Base-by-base conservation (phyloP, 2,797 vertebrate species). In the Danio tinwini region DNA sequence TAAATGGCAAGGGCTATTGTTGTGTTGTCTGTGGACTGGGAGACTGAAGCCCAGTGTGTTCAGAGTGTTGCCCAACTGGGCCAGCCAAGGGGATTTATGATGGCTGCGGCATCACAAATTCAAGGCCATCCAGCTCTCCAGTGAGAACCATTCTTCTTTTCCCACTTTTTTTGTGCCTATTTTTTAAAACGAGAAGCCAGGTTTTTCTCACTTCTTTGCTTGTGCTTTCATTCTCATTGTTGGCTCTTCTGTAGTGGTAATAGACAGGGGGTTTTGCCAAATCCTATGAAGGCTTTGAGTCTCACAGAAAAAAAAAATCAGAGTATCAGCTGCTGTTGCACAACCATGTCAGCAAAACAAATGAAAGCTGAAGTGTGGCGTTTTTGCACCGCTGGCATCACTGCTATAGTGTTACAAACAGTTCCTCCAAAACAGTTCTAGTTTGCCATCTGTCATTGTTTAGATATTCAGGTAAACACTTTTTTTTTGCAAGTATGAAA, bases 1-100 rank as follows among this genome's bases (percentile, higher is more conserved):
- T 77, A 85, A 87, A 78, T 81, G 53, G 76, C 58, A 50, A 62
- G 61, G 49, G 68, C 65, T 85, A 85, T 81, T 84, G 59, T 84
- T 85, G 75, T 69, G 64, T 77, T 83, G 56, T 77, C 83, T 76
- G 74, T 71, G 81, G 29, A 40, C 62, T 76, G 75, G 64, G 75
- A 78, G 74, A 49, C 71, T 85, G 68, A 59, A 78, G 53, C 74
- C 72, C n/a, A 78, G 76, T 45, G 64, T 68, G 44, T 59, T 49
- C 76, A 68, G 75, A 56, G 71, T 69, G 64, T 44, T 73, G 45
- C 69, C 56, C 76, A 78, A 62, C 62, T 44, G 67, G 77, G 56
- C 74, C 73, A 56, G 37, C 53, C 58, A 61, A 62, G 29, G 61
- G 55, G 73, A 85, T 83, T 82, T 83, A 83, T 86, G 78, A 82